phyloP scores from a whole-genome alignment of 2,888 invertebrate species.

The Rhogogaster chlorosoma region DNA sequence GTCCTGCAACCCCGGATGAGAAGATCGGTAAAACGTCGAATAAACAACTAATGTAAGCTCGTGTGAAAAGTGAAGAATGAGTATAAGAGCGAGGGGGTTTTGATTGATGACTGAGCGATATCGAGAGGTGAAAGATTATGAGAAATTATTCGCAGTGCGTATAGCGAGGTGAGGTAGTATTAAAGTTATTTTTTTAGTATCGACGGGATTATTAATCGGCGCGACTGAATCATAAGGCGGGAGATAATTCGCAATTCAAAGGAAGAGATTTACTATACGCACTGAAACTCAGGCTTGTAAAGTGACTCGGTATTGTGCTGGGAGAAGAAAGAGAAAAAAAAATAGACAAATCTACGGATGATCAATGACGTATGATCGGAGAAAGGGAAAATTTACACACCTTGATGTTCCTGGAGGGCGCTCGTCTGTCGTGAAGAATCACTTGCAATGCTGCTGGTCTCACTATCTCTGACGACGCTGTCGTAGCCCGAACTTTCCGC shows the following conservation, averaged over 20 bases:
- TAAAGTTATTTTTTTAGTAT: slow-evolving; percentile 49
- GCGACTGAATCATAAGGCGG: neutral
- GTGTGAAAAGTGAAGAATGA: neutral
- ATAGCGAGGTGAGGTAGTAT: neutral
- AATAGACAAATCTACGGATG: neutral
- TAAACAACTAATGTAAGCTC: neutral
- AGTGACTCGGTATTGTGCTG: slow-evolving; percentile 21
- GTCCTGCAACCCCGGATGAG: neutral
- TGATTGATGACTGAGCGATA: slow-evolving; percentile 56
- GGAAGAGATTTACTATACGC: neutral
- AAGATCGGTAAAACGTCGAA: neutral
- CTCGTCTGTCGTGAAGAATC: slow-evolving; percentile 80
- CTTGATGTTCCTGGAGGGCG: slow-evolving; percentile 75
- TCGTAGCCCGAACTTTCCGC: slow-evolving; percentile 95
- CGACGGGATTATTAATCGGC: slow-evolving; percentile 54
- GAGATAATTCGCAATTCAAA: neutral
- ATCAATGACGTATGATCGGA: neutral
- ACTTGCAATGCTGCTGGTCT: slow-evolving; percentile 92
- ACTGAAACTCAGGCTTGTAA: neutral
- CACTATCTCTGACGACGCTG: slow-evolving; percentile 93
- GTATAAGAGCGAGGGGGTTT: neutral
- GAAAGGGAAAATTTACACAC: slow-evolving; percentile 58
- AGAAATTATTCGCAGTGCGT: slow-evolving; percentile 56
- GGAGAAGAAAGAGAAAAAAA: neutral
- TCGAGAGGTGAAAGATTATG: slow-evolving; percentile 60